Evolutionary conservation across 2,888 invertebrate genomes (phyloP).

Genomic region (Andrena bucephala): DNA sequence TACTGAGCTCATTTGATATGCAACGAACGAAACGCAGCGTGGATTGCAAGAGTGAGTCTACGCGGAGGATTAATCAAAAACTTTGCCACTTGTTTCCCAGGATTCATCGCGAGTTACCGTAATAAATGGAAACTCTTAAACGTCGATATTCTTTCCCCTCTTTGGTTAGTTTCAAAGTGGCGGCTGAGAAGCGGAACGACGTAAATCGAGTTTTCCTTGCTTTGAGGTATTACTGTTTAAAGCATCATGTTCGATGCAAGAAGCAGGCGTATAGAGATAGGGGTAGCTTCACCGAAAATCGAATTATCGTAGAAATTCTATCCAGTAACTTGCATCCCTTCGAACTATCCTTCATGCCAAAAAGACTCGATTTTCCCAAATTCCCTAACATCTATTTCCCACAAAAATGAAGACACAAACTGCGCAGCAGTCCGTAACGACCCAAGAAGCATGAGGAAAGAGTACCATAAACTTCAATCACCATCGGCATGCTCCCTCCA

Average conservation of each 20-base stretch:
- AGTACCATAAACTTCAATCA: background rate
- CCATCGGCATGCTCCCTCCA: background rate
- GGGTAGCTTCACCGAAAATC: background rate
- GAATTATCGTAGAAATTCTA: background rate
- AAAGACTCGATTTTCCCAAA: background rate
- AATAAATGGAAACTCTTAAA: slow-evolving; percentile 7
- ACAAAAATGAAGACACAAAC: background rate
- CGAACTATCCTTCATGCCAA: no score
- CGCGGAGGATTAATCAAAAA: background rate
- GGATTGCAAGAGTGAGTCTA: background rate
- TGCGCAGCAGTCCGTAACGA: background rate
- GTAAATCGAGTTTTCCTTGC: slow-evolving; percentile 1
- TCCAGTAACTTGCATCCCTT: no score
- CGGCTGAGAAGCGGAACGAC: background rate
- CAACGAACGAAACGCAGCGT: background rate
- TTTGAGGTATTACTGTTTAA: background rate
- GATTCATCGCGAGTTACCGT: background rate
- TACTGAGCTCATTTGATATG: slow-evolving; percentile 14
- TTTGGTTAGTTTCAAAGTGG: background rate
- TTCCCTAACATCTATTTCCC: background rate
- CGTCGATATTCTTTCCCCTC: background rate
- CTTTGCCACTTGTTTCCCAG: background rate
- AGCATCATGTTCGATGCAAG: background rate
- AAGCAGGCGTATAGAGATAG: no score
- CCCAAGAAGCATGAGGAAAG: slow-evolving; percentile 1